Percentiles rank a stretch among this genome's conserved stretches.
These are phyloP conservation scores for Apomyelois bistriatella DNA, from an alignment of 2,888 invertebrate genomes.

Conservation along the genomic window DNA sequence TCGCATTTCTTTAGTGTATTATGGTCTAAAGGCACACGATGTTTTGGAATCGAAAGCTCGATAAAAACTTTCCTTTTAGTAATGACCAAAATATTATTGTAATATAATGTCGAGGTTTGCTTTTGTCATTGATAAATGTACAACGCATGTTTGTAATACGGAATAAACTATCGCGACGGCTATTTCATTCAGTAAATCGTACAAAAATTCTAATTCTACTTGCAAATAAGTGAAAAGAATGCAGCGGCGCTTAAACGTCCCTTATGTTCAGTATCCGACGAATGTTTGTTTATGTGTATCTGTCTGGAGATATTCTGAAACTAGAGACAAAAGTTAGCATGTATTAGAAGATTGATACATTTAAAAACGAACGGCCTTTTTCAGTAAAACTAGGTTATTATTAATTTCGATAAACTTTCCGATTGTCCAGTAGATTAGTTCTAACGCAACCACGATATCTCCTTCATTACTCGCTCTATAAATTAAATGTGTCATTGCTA, in stretches of 20 bases:
- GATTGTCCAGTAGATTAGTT: constrained; percentile 40
- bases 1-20: constrained; percentile 1
- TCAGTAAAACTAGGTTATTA: background rate
- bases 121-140: constrained; percentile 8
- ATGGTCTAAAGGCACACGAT: constrained; percentile 5
- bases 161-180: background rate
- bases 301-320: too few relatives aligned
- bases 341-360: too few relatives aligned
- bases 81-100: constrained; percentile 1
- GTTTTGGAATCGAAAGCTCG: constrained; percentile 9
- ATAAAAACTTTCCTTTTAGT: constrained; percentile 11
- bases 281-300: too few relatives aligned
- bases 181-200: background rate
- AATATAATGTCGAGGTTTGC: background rate
- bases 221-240: constrained; percentile 5
- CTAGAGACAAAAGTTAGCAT: too few relatives aligned
- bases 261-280: background rate
- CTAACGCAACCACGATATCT: constrained; percentile 50
- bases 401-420: background rate
- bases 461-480: constrained; percentile 68
- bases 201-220: background rate
- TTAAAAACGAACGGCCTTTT: too few relatives aligned
- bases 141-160: background rate
- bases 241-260: background rate
- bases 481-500: constrained; percentile 61